Conservation (phyloP, 30 jellyfish, hydroid and myxozoan species). For the Hydractinia symbiolongicarpus region DNA sequence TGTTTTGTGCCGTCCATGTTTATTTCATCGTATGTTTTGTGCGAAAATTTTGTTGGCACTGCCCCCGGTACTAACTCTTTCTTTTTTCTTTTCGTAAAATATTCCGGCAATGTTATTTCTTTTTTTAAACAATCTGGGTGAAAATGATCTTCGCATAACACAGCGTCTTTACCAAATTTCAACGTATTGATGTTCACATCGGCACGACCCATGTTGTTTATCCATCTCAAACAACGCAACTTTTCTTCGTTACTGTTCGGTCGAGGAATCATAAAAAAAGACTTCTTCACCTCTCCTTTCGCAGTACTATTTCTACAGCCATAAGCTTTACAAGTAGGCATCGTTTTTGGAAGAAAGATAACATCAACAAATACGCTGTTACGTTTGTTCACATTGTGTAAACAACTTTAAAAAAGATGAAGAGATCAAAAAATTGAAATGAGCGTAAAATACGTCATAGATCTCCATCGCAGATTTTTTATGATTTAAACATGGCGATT, state of each 20-base stretch:
- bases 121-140: slow-evolving; percentile 5
- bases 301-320: no score
- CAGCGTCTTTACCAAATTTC: slow-evolving; percentile 8
- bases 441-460: no score
- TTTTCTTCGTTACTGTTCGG: slow-evolving; percentile 3
- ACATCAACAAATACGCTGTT: no score
- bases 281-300: no score
- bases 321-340: no score
- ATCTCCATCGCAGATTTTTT: no score
- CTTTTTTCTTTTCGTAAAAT: neutral
- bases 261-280: neutral
- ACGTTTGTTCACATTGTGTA: no score
- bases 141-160: neutral
- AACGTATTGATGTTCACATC: neutral
- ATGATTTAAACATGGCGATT: no score
- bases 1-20: neutral
- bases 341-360: no score
- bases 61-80: neutral
- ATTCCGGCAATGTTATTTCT: neutral
- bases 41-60: slow-evolving; percentile 9
- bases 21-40: slow-evolving; percentile 1
- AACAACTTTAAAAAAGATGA: no score
- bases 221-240: neutral
- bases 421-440: no score
- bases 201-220: neutral